Conservation (phyloP, 2,888 invertebrate genomes). For the Spialia ferax region DNA sequence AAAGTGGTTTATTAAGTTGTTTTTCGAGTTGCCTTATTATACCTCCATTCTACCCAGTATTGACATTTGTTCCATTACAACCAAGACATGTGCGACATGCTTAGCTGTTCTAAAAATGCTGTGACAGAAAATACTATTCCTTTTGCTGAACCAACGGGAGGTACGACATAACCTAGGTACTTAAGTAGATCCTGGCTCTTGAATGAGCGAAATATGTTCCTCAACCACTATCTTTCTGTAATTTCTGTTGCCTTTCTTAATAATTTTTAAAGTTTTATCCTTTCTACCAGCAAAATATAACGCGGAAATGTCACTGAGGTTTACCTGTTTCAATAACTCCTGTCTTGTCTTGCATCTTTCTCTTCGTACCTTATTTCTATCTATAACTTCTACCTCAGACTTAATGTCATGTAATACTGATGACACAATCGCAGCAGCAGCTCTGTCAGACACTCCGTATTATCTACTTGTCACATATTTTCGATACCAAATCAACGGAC, state of each 20-base stretch:
- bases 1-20: not conserved
- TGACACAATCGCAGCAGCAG: conserved; percentile 44
- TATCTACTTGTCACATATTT: conserved; percentile 44
- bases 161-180: conserved; percentile 1
- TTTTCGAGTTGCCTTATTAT: not conserved
- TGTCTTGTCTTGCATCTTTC: conserved; percentile 26
- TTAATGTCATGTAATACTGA: conserved; percentile 38
- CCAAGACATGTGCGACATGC: not conserved
- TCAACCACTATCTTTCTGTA: not conserved
- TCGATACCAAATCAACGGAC: not conserved
- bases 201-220: not conserved
- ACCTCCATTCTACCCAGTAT: not conserved
- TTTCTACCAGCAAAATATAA: conserved; percentile 45
- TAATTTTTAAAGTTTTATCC: conserved; percentile 37
- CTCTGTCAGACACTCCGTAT: conserved; percentile 45
- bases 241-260: conserved; percentile 31
- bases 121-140: not conserved
- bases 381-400: conserved; percentile 24
- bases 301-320: conserved; percentile 33
- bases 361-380: conserved; percentile 32
- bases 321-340: conserved; percentile 1
- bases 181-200: conserved; percentile 1
- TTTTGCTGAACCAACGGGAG: not conserved
- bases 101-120: not conserved
- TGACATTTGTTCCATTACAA: not conserved